Conservation (phyloP, 2,797 vertebrate species). For the Helicolenus hilgendorfi region DNA sequence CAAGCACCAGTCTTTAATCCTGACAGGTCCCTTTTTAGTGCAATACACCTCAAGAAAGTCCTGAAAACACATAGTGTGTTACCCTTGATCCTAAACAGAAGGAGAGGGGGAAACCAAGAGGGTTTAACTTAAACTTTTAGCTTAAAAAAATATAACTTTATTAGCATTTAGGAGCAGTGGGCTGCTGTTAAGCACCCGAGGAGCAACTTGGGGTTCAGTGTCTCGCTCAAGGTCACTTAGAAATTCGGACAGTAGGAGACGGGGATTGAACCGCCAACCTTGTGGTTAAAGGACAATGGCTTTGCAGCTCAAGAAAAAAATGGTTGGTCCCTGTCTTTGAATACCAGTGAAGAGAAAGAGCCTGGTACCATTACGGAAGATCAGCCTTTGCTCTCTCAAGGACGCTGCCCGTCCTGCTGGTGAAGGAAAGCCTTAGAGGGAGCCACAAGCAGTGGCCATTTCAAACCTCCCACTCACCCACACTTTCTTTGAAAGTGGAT, state of each 20-base stretch:
- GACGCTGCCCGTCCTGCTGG: conserved; percentile 4
- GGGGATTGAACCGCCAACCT: not conserved
- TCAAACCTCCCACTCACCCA: conserved; percentile 23
- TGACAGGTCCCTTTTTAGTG: not conserved
- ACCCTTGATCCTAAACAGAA: not conserved
- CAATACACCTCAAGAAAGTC: not conserved
- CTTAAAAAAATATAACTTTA: not conserved
- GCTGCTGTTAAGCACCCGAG: not conserved
- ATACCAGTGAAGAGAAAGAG: not conserved
- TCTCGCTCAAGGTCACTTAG: not conserved
- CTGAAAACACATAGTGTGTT: not conserved
- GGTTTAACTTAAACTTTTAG: not conserved
- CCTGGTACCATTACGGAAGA: not conserved
- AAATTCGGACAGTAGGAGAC: too few species aligned
- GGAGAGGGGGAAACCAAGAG: not conserved
- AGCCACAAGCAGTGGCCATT: conserved; percentile 11
- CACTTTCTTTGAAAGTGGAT: conserved; percentile 21
- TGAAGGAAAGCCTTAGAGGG: conserved; percentile 17
- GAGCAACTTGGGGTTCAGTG: not conserved
- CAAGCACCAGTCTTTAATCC: not conserved
- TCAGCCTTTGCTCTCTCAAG: conserved; percentile 29
- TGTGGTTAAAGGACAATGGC: not conserved
- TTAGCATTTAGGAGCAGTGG: not conserved
- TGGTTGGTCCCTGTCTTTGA: not conserved
- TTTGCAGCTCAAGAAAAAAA: conserved; percentile 12